Evolutionary conservation across 2,888 invertebrate species (phyloP), one percentile per base, ranked within the genome.

Genomic region (Linnaemya vulpina): DNA sequence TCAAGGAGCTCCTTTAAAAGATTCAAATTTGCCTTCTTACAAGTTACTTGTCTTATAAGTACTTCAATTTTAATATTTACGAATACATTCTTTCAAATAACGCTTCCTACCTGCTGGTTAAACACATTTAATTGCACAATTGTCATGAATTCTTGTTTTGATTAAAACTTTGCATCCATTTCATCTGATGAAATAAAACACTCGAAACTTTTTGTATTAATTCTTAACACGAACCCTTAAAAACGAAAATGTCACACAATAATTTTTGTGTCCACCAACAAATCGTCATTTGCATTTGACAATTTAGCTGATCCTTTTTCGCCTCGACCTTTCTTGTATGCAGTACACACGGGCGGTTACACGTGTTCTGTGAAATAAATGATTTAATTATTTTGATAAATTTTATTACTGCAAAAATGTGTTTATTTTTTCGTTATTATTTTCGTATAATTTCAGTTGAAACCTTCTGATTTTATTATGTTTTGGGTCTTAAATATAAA

Each of bases 381-480:
- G 85, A 85, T 85, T 85, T 85, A 82, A 85, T 85, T 85, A 85
- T 78, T 85, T 78, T 85, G 85, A 85, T 85, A 85, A 85, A 85
- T 85, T 85, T 85, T 85, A 85, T 85, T 82, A 67, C 82, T 70
- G 78, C 81, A 84, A 81, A 81, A 84, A 81, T 81, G 74, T 68
- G 63, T 80, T 60, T 74, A 46, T 62, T 73, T 78, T 70, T 71
- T 75, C 58, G 68, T 62, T 53, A 68, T 70, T 75, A 80, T 80
- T 83, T 80, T 40, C 40, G 9, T 25, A 40, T 67, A 71, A 71
- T 70, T 77, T 74, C 43, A 30, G 40, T 30, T 46, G 30, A 77
- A 77, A 65, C 10, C 35, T 70, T 46, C 17, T 58, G 5, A 73
- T 49, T 77, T 49, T 60, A n/a, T n/a, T n/a, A 20, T 63, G 30